A percentile compares a stretch with the other conserved stretches of the same genome.
phyloP scores from a whole-genome alignment of 1,140 invertebrate genomes.

The Saccostrea cuccullata region DNA sequence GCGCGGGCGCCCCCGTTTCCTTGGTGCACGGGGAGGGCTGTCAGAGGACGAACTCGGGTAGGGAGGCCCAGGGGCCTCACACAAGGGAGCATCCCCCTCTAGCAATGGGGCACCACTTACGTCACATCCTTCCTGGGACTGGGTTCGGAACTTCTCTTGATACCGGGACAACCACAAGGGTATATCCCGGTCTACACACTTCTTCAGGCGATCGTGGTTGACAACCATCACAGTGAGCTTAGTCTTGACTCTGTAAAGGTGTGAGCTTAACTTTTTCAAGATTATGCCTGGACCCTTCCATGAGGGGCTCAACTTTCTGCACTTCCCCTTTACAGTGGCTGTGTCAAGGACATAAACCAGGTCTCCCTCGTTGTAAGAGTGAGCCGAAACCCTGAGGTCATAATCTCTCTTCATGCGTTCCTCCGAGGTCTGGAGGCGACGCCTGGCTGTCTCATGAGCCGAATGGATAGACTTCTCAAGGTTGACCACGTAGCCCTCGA shows the following conservation, averaged over 20 bases:
- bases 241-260: background rate
- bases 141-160: background rate
- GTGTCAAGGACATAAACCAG: conserved; percentile 32
- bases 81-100: too few species aligned
- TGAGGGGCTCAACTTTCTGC: background rate
- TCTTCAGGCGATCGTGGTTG: background rate
- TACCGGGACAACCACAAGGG: background rate
- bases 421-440: background rate
- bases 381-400: background rate
- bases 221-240: background rate
- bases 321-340: conserved; percentile 4
- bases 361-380: conserved; percentile 25
- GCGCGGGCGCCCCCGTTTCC: too few species aligned
- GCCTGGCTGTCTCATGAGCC: background rate
- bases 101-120: too few species aligned
- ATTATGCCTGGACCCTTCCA: conserved; percentile 34
- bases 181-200: background rate
- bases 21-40: too few species aligned
- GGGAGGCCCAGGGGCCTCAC: too few species aligned
- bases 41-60: too few species aligned
- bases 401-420: conserved; percentile 4
- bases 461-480: background rate
- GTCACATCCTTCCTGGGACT: background rate
- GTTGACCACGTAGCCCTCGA: background rate
- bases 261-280: conserved; percentile 36